These are phyloP conservation scores for Andrena chrysosceles DNA, from an alignment of 2,888 invertebrate species.

Conservation along the genomic window DNA sequence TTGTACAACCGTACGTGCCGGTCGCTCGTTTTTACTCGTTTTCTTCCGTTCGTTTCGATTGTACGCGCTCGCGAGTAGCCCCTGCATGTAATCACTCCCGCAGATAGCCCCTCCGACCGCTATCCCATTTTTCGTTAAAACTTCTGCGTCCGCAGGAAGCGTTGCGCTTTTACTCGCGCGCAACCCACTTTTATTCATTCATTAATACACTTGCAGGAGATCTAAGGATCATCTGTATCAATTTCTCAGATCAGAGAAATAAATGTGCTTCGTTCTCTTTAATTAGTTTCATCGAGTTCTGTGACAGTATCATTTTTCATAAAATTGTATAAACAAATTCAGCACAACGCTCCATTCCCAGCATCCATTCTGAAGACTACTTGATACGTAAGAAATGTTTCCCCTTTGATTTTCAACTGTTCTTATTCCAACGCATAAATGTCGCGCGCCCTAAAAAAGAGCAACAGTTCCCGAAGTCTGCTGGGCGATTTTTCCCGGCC, in stretches of 20 bases:
- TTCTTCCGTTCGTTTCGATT: neutral
- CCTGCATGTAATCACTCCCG: slow-evolving; percentile 16
- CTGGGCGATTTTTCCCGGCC: neutral
- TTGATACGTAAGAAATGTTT: no score
- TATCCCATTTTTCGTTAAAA: slow-evolving; percentile 21
- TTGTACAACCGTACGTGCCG: slow-evolving; percentile 19
- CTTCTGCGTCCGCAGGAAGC: neutral
- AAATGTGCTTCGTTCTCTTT: no score
- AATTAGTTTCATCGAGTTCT: no score
- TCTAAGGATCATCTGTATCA: no score
- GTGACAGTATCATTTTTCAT: no score
- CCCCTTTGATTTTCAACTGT: neutral
- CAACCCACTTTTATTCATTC: neutral
- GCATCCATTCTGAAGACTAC: no score
- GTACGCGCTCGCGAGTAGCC: no score
- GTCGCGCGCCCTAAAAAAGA: neutral
- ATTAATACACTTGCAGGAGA: neutral
- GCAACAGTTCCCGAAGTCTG: neutral
- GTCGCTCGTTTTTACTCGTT: neutral
- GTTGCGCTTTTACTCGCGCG: slow-evolving; percentile 14
- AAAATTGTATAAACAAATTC: no score
- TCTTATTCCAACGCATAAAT: neutral
- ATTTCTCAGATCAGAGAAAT: no score
- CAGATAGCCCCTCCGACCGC: slow-evolving; percentile 13
- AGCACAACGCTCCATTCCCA: no score